Evolutionary conservation across 2,113 vertebrate species (phyloP).

Genomic region (Cololabis saira): DNA sequence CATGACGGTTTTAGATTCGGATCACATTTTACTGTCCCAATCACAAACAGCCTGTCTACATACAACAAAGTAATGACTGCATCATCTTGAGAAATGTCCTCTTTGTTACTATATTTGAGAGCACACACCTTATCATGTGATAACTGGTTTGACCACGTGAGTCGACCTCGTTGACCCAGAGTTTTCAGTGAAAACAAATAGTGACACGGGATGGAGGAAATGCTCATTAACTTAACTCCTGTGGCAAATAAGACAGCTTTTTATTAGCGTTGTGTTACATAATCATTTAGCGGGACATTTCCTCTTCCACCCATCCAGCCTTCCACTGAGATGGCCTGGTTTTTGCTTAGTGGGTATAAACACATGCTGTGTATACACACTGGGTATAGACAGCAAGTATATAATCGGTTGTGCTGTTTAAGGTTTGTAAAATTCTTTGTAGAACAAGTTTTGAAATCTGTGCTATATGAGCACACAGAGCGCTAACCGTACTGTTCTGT

Average conservation of each 20-base stretch:
- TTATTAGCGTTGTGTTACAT: slow-evolving; percentile 20
- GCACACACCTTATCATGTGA: slow-evolving; percentile 13
- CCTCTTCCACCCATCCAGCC: background rate
- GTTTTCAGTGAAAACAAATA: slow-evolving; percentile 2
- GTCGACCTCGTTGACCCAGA: background rate
- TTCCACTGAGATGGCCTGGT: too few relatives aligned
- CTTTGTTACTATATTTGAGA: slow-evolving; percentile 24
- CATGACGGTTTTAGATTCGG: background rate
- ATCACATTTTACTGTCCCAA: background rate
- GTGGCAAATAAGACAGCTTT: slow-evolving; percentile 10
- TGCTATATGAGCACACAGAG: too few relatives aligned
- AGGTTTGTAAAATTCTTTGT: too few relatives aligned
- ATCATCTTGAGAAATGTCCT: slow-evolving; percentile 11
- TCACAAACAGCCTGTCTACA: background rate
- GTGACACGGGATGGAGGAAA: background rate
- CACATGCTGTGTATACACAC: too few relatives aligned
- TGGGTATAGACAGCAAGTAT: too few relatives aligned
- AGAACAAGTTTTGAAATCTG: too few relatives aligned
- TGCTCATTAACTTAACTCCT: slow-evolving; percentile 1
- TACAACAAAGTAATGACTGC: background rate
- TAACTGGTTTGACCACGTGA: slow-evolving; percentile 16
- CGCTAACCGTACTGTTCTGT: too few relatives aligned
- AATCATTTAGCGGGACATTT: slow-evolving; percentile 49
- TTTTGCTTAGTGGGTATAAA: too few relatives aligned
- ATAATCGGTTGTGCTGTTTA: too few relatives aligned